These are phyloP conservation scores for Sycophaga agraensis DNA, from an alignment of 1,140 invertebrate species.

Conservation along the genomic window DNA sequence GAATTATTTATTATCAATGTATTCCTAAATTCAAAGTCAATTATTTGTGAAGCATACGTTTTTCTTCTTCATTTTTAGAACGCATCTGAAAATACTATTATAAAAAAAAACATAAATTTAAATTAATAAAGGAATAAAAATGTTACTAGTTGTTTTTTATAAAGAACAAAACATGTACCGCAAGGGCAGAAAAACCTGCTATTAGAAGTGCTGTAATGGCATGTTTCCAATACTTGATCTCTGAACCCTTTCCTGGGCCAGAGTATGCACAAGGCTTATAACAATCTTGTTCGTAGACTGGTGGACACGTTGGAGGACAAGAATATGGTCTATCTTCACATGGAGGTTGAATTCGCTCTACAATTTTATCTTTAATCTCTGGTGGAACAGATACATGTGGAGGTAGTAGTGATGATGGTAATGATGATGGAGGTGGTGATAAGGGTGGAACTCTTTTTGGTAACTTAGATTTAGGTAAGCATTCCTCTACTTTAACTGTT, in stretches of 20 bases:
- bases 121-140: no score
- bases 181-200: constrained; percentile 41
- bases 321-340: constrained; percentile 36
- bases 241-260: constrained; percentile 16
- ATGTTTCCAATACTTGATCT: constrained; percentile 43
- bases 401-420: neutral
- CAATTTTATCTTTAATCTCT: constrained; percentile 22
- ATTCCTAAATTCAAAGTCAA: no score
- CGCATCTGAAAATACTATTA: no score
- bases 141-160: neutral
- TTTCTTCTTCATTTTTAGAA: constrained; percentile 26
- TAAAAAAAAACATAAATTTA: no score
- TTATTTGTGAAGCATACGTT: constrained; percentile 26
- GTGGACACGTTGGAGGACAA: constrained; percentile 38
- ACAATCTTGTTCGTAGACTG: constrained; percentile 15
- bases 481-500: constrained; percentile 48
- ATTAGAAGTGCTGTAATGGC: constrained; percentile 42
- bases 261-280: constrained; percentile 21
- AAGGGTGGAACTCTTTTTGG: constrained; percentile 21
- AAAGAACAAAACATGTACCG: constrained; percentile 30
- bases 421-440: constrained; percentile 12
- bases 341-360: constrained; percentile 11
- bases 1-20: constrained; percentile 1
- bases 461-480: constrained; percentile 36
- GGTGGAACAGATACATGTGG: neutral